Base-by-base conservation (phyloP, 1,140 invertebrate species). In the Tetramorium parvispinum region DNA sequence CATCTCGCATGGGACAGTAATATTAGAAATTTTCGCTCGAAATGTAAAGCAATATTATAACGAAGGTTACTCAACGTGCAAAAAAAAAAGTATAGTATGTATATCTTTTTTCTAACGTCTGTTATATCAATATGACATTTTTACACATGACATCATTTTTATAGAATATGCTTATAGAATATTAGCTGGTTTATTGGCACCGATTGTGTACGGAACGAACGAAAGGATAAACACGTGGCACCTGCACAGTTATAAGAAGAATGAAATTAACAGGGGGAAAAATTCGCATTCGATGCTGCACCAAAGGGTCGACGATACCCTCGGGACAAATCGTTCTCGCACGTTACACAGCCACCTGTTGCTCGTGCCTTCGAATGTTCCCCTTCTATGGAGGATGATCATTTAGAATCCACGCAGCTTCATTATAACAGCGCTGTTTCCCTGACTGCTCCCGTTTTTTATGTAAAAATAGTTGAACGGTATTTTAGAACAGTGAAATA, bases 331-430 rank as follows among this genome's bases (percentile, higher is more conserved):
- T 88, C 87, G 83, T 86, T 91, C 43, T 46, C 43, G 61, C 63
- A 63, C 65, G 57, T 86, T 86, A 79, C 65, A 49, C 71, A 83
- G 63, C 75, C 91, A 93, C 91, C 91, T 92, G 91, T 92, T 88
- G 83, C 87, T 49, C 43, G 10, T 32, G 24, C 32, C 53, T 65
- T 85, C n/a, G 16, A 57, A 46, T 8, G 16, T 10, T 73, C 21
- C 46, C 49, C 16, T 53, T 68, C 24, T 10, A 7, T 27, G 32
- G 13, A 49, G 57, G 27, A 65, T 61, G 63, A 90, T 88, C 82
- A 46, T 66, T 78, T 11, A 32, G 40, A 55, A 88, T 53, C 63
- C 49, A 68, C 49, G 53, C 40, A 71, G 18, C 24, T 40, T 70
- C 27, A 24, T 43, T 70, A 24, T 57, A 78, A 43, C 61, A 68